phyloP scores from a whole-genome alignment of 2,888 invertebrate species.

The Ypsolopha scabrella region DNA sequence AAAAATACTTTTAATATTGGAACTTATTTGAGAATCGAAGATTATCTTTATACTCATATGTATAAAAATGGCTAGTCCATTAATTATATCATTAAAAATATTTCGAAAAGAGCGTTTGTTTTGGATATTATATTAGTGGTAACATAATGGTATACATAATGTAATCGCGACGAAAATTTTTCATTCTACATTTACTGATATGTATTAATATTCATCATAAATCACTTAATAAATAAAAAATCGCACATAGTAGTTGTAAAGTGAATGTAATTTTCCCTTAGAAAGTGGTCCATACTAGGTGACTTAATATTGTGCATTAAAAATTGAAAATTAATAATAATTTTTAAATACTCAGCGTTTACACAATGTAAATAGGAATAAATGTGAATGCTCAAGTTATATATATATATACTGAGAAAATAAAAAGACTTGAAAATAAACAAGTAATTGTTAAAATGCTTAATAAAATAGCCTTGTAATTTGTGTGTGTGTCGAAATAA shows the following conservation, averaged over 20 bases:
- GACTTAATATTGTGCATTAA: conserved; percentile 68
- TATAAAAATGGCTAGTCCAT: no score
- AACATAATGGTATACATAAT: no score
- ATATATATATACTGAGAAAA: conserved; percentile 34
- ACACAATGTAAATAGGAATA: conserved; percentile 46
- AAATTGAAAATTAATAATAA: conserved; percentile 45
- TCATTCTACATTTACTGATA: conserved; percentile 13
- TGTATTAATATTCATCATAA: conserved; percentile 13
- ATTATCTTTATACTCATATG: no score
- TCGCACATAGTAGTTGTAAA: conserved; percentile 9
- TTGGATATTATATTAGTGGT: no score
- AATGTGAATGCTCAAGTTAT: conserved; percentile 61
- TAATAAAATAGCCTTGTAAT: conserved; percentile 45
- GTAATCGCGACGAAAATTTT: no score
- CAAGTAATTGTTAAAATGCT: conserved; percentile 26
- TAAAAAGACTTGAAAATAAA: conserved; percentile 61
- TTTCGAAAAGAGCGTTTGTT: no score
- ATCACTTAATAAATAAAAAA: conserved; percentile 12
- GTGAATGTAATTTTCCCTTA: conserved; percentile 36
- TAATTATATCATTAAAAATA: no score
- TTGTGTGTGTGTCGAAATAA: conserved; percentile 35
- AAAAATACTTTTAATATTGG: no score
- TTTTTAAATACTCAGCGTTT: conserved; percentile 22
- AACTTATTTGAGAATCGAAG: no score
- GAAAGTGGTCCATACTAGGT: conserved; percentile 68